phyloP scores from a whole-genome alignment of 2,888 invertebrate genomes.

The Linnaemya tessellans region DNA sequence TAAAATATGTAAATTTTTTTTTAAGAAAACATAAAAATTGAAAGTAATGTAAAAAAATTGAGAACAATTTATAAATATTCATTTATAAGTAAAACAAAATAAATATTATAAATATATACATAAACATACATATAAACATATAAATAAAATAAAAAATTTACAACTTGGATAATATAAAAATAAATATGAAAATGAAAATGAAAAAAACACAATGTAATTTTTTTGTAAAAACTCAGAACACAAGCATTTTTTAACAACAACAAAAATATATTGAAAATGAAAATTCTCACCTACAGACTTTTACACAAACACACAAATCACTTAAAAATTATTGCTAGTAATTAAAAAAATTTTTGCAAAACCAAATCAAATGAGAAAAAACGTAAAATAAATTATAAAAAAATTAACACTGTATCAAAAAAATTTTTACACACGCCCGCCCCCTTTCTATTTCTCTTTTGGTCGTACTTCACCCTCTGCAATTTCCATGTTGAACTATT shows the following conservation, averaged over 20 bases:
- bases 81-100: conserved; percentile 45
- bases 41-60: conserved; percentile 73
- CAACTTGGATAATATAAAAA: conserved; percentile 38
- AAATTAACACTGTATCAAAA: conserved; percentile 35
- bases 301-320: conserved; percentile 41
- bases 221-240: conserved; percentile 68
- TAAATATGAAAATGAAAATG: neutral
- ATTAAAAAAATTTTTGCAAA: conserved; percentile 51
- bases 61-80: conserved; percentile 72
- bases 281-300: conserved; percentile 52
- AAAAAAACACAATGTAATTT: conserved; percentile 59
- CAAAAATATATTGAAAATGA: conserved; percentile 17
- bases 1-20: conserved; percentile 72
- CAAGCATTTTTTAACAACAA: conserved; percentile 59
- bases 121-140: conserved; percentile 40
- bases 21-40: conserved; percentile 64
- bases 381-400: conserved; percentile 29
- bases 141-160: neutral
- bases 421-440: conserved; percentile 12
- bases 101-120: conserved; percentile 59
- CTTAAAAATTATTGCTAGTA: conserved; percentile 38
- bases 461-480: neutral
- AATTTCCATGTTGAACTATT: neutral
- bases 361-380: conserved; percentile 39
- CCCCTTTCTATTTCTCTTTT: neutral